Base-by-base conservation (phyloP, 2,888 invertebrate species). In the Heliconius ismenius region DNA sequence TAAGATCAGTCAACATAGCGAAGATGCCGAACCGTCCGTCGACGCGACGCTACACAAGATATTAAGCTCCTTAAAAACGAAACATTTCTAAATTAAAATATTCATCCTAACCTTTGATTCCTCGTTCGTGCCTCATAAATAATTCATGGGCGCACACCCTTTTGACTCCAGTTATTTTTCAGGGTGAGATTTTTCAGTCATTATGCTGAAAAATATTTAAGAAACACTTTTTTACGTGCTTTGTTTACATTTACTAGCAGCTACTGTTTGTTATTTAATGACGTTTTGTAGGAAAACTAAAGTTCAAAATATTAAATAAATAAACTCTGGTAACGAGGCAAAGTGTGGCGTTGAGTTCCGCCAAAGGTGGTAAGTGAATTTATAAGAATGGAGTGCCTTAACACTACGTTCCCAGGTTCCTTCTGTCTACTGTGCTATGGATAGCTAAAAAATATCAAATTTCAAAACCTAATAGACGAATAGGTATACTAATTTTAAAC, bases 21-120 rank as follows among this genome's bases (percentile, higher is more conserved):
- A 39, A 28, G 26, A 24, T 21, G 36, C 15, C 15, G 18, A 39
- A 39, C 62, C 62, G 24, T 36, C 24, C 26, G 49, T 32, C 28
- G 28, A 39, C 60, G 24, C 54, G 54, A 62, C 72, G 36, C 36
- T 62, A 62, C 26, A 26, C 76, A 21, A 72, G 26, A 64, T 21
- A 39, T 76, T 64, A 54, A 58, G 32, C 74, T 76, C 73, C 74
- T 60, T 76, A 77, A 73, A 70, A 69, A 74, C 54, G 76, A 77
- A 80, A 78, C 75, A 77, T 78, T 78, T 69, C 63, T 36, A 79
- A 79, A 79, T 80, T 79, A 77, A 79, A 81, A 81, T 79, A 80
- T 81, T 81, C 77, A 79, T 81, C 83, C 78, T 81, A 81, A 81
- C 81, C 81, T 83, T 81, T 85, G 84, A 88, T 87, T 88, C 87